Evolutionary conservation across 2,888 invertebrate genomes (phyloP).

Genomic region (Nipponacmea schrenckii): DNA sequence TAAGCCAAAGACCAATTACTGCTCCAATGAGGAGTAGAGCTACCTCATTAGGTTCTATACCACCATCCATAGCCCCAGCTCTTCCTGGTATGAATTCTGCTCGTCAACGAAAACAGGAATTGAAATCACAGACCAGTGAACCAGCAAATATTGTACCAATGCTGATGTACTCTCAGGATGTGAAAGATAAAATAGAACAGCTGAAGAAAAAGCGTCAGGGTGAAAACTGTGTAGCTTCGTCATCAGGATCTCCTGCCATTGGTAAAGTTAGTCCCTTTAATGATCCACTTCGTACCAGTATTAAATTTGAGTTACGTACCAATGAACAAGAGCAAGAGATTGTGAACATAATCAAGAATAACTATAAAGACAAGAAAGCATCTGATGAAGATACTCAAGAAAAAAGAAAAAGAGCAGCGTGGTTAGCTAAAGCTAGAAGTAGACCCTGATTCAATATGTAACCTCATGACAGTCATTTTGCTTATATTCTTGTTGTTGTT

Average conservation of each 20-base stretch:
- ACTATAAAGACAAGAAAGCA: constrained; percentile 36
- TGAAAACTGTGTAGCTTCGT: constrained; percentile 35
- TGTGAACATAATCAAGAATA: constrained; percentile 46
- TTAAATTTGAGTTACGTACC: constrained; percentile 61
- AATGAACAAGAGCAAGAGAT: constrained; percentile 57
- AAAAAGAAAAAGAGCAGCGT: constrained; percentile 51
- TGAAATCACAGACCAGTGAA: constrained; percentile 4
- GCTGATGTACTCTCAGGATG: constrained; percentile 61
- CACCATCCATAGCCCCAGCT: neutral
- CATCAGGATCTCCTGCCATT: constrained; percentile 40
- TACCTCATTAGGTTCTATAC: neutral
- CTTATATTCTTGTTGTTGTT: too few species aligned
- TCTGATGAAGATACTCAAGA: constrained; percentile 46
- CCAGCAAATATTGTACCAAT: constrained; percentile 56
- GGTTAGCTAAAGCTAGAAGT: constrained; percentile 54
- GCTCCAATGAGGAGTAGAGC: constrained; percentile 12
- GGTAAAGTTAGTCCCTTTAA: constrained; percentile 59
- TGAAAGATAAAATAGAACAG: constrained; percentile 47
- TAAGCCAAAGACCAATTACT: constrained; percentile 25
- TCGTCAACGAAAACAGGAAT: constrained; percentile 5
- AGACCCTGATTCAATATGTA: neutral
- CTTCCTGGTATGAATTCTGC: neutral
- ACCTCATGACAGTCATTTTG: too few species aligned
- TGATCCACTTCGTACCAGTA: constrained; percentile 59
- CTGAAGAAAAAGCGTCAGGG: constrained; percentile 37